These are phyloP conservation scores for Anagyrus pseudococci DNA, from an alignment of 2,888 invertebrate genomes.

Conservation along the genomic window DNA sequence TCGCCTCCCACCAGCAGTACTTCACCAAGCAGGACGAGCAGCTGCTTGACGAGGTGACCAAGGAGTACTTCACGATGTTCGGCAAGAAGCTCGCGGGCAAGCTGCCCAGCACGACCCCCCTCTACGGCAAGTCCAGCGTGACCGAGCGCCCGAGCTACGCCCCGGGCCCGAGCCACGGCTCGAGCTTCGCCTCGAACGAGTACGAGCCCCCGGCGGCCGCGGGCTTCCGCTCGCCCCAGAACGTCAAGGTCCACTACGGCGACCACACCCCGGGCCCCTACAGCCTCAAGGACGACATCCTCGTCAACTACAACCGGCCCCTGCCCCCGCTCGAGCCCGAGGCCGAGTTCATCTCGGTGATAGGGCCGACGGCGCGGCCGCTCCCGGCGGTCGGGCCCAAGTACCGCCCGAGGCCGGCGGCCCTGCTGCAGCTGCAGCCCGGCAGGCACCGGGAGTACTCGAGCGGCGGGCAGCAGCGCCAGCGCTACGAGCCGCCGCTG, in stretches of 20 bases:
- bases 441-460: background rate
- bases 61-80: conserved; percentile 77
- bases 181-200: background rate
- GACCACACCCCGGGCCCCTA: conserved; percentile 58
- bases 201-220: background rate
- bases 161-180: conserved; percentile 13
- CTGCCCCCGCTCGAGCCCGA: conserved; percentile 74
- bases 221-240: conserved; percentile 35
- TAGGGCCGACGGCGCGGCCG: conserved; percentile 48
- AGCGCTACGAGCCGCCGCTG: background rate
- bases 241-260: conserved; percentile 66
- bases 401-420: background rate
- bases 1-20: conserved; percentile 69
- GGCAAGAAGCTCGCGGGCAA: conserved; percentile 71
- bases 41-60: conserved; percentile 75
- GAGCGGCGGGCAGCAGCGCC: background rate
- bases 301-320: conserved; percentile 75
- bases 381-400: conserved; percentile 21
- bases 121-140: conserved; percentile 52
- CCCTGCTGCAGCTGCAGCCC: background rate
- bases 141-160: conserved; percentile 50
- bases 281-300: conserved; percentile 71
- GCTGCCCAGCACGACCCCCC: conserved; percentile 61
- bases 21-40: conserved; percentile 74
- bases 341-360: conserved; percentile 68